Percentiles rank a stretch among this genome's conserved stretches.
phyloP scores from a whole-genome alignment of 2,113 vertebrate genomes.

The Crocuta crocuta region DNA sequence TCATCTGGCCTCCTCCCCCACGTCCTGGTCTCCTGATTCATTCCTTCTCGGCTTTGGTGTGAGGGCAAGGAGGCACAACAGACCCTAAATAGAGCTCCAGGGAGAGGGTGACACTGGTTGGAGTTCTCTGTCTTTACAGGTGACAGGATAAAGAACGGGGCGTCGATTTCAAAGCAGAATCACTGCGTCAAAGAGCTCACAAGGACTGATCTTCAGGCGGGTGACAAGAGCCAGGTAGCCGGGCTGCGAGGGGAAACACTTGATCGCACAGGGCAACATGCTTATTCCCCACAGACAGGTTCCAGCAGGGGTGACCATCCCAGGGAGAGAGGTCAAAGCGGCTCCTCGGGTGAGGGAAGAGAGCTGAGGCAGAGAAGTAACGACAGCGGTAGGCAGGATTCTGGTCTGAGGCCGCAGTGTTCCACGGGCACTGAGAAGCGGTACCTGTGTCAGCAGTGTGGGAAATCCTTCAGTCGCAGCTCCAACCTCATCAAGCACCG shows the following conservation, averaged over 20 bases:
- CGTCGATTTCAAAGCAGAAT: background rate
- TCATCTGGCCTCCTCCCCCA: background rate
- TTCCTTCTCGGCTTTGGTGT: background rate
- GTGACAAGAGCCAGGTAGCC: background rate
- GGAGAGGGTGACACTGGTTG: background rate
- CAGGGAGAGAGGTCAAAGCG: background rate
- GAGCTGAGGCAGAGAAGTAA: background rate
- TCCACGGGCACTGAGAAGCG: constrained; percentile 20
- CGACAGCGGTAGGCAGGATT: background rate
- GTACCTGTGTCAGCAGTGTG: constrained; percentile 61
- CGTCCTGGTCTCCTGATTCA: background rate
- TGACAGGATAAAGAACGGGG: background rate
- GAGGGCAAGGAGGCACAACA: background rate
- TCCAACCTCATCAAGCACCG: constrained; percentile 68
- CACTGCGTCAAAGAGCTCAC: background rate
- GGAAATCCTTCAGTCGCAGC: constrained; percentile 64
- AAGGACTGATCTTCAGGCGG: background rate
- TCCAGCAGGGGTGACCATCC: background rate
- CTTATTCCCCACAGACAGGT: background rate
- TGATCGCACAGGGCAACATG: background rate
- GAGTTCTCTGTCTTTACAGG: constrained; percentile 26
- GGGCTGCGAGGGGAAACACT: background rate
- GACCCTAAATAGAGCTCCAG: background rate
- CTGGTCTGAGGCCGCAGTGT: background rate
- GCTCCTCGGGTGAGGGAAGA: background rate